A percentile compares a stretch with the other conserved stretches of the same genome.
These are phyloP conservation scores for Dyspetes luteomarginatus DNA, from an alignment of 2,888 invertebrate genomes.

Conservation along the genomic window DNA sequence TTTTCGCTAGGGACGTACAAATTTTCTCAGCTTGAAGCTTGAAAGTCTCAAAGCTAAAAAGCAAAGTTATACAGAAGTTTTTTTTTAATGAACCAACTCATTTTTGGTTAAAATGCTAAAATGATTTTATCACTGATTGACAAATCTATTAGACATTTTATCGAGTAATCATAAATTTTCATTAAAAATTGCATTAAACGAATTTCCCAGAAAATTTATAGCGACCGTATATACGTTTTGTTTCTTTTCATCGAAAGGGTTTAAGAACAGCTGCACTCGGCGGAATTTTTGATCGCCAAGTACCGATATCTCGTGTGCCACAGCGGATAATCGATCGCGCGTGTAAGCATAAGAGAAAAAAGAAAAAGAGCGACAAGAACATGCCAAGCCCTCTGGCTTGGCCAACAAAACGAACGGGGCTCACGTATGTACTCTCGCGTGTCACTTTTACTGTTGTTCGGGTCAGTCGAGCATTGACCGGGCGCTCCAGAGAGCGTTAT, in stretches of 20 bases:
- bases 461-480: constrained; percentile 82
- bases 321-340: constrained; percentile 45
- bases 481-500: constrained; percentile 63
- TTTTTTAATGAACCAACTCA: no score
- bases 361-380: constrained; percentile 16
- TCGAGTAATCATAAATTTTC: no score
- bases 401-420: constrained; percentile 63
- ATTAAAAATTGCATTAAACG: no score
- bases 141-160: no score
- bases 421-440: constrained; percentile 68
- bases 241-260: constrained; percentile 19
- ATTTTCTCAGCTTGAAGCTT: no score
- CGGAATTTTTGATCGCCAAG: constrained; percentile 39
- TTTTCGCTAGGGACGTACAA: no score
- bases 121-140: no score
- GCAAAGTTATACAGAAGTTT: no score
- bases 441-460: constrained; percentile 81
- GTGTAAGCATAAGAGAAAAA: constrained; percentile 7
- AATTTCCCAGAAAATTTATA: neutral
- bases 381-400: constrained; percentile 59
- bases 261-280: neutral
- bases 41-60: no score
- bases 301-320: constrained; percentile 15
- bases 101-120: no score
- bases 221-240: neutral